Evolutionary conservation across 1,140 invertebrate genomes (phyloP).

Genomic region (Protaetia brevitarsis): DNA sequence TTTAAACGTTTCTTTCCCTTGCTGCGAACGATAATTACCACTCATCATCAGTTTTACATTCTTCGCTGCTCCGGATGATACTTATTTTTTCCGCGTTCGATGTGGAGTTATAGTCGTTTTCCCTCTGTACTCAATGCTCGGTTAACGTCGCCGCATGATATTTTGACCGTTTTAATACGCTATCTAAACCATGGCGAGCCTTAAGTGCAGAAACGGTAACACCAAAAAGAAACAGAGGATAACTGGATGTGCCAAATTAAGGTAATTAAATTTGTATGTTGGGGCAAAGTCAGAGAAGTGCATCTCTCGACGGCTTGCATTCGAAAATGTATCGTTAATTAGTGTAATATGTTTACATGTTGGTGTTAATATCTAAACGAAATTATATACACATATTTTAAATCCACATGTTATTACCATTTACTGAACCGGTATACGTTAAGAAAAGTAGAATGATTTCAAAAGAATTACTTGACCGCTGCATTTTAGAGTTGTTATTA

Average conservation of each 20-base stretch:
- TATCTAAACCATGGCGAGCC: not conserved
- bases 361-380: too few relatives aligned
- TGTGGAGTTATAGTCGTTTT: not conserved
- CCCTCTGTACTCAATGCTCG: too few relatives aligned
- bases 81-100: not conserved
- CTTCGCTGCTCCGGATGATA: not conserved
- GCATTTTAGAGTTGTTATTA: too few relatives aligned
- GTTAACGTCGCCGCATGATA: conserved; percentile 2
- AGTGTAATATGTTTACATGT: too few relatives aligned
- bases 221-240: conserved; percentile 13
- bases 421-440: too few relatives aligned
- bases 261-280: not conserved
- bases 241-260: conserved; percentile 4
- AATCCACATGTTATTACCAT: too few relatives aligned
- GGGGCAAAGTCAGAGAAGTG: not conserved
- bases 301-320: too few relatives aligned
- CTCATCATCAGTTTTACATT: not conserved
- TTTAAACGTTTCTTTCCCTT: not conserved
- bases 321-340: too few relatives aligned
- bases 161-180: not conserved
- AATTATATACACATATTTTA: too few relatives aligned
- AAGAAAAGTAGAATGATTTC: too few relatives aligned
- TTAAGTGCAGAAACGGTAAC: conserved; percentile 7
- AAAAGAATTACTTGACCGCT: too few relatives aligned
- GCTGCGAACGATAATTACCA: not conserved